These are phyloP conservation scores for Anas bernieri DNA, from an alignment of 2,797 vertebrate species.

Conservation along the genomic window DNA sequence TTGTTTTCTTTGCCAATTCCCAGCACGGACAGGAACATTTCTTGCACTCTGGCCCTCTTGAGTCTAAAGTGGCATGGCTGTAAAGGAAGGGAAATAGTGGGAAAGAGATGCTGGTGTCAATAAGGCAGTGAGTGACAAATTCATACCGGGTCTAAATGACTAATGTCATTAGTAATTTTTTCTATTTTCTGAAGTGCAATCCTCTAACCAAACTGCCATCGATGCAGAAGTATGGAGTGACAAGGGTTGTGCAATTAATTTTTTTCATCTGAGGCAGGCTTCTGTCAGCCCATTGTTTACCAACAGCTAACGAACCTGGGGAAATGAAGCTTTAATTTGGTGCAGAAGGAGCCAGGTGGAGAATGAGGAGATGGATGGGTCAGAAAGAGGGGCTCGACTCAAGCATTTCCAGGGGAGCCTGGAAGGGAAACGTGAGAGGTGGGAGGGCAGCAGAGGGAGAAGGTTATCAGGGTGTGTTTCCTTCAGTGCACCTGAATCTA, in stretches of 20 bases:
- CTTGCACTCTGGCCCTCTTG: background rate
- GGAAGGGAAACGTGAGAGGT: background rate
- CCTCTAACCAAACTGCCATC: background rate
- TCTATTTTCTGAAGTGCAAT: background rate
- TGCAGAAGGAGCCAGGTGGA: background rate
- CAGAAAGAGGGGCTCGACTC: background rate
- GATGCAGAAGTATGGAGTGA: background rate
- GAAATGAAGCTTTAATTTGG: background rate
- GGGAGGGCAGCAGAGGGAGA: background rate
- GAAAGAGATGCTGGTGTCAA: background rate
- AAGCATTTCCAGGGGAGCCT: rapidly evolving
- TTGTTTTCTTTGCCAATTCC: background rate
- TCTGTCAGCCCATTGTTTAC: background rate
- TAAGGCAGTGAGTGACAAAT: background rate
- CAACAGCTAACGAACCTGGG: background rate
- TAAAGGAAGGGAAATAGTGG: background rate
- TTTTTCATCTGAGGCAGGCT: background rate
- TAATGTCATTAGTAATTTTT: background rate
- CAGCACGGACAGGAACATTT: rapidly evolving
- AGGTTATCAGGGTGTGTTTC: background rate
- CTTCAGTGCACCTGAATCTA: background rate
- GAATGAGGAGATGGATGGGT: background rate
- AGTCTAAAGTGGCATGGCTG: background rate
- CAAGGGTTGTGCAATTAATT: background rate
- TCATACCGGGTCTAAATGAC: rapidly evolving